A percentile compares a stretch with the other conserved stretches of the same genome.
These are phyloP conservation scores for Trichonephila inaurata DNA, from an alignment of 1,140 invertebrate genomes.

Conservation along the genomic window DNA sequence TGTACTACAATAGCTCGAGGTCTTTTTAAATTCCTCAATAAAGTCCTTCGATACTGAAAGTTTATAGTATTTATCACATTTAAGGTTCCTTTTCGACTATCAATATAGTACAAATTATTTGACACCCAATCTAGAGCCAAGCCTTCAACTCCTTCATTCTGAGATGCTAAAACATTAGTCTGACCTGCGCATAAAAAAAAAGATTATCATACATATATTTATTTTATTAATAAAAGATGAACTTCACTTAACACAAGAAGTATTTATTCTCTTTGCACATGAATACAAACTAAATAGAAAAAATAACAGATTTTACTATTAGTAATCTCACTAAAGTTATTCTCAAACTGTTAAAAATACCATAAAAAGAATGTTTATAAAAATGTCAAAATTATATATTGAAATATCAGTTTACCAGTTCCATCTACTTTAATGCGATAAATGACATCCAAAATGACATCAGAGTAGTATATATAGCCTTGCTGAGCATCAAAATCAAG, in stretches of 20 bases:
- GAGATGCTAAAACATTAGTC: conserved; percentile 95
- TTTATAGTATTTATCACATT: conserved; percentile 95
- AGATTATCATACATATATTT: too few relatives aligned
- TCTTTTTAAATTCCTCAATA: conserved; percentile 93
- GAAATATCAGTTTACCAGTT: conserved; percentile 83
- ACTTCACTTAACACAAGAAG: too few relatives aligned
- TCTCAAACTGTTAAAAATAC: too few relatives aligned
- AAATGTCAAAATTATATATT: too few relatives aligned
- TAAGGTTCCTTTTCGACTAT: conserved; percentile 96
- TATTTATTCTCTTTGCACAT: too few relatives aligned
- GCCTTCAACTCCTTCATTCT: conserved; percentile 98
- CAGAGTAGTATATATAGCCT: conserved; percentile 97
- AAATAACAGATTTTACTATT: too few relatives aligned
- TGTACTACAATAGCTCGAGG: conserved; percentile 97
- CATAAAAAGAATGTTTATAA: too few relatives aligned
- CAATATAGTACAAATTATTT: conserved; percentile 98
- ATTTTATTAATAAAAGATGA: too few relatives aligned
- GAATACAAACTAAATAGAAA: too few relatives aligned
- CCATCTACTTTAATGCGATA: conserved; percentile 94
- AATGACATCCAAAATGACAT: conserved; percentile 97
- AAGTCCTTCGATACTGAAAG: conserved; percentile 89
- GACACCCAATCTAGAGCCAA: conserved; percentile 98
- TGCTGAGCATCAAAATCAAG: conserved; percentile 96
- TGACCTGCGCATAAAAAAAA: conserved; percentile 82
- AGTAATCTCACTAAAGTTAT: too few relatives aligned